These are phyloP conservation scores for Apostichopus parvimensis DNA, from an alignment of 35 echinoderm and acorn worm genomes.

Conservation along the genomic window DNA sequence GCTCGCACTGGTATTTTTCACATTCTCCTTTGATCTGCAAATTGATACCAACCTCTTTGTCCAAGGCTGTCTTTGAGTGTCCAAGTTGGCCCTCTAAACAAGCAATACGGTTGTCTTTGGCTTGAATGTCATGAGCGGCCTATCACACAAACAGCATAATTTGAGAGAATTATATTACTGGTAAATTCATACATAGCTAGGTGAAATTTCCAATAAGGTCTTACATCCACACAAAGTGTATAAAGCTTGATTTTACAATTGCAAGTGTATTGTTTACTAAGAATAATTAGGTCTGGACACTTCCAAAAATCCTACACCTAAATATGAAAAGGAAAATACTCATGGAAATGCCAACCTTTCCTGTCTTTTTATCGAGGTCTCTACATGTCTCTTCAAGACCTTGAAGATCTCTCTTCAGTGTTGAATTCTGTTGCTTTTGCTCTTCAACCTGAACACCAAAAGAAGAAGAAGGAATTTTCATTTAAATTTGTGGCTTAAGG, in stretches of 20 bases:
- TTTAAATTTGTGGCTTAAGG: background rate
- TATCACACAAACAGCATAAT: background rate
- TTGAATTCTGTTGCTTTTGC: slow-evolving; percentile 60
- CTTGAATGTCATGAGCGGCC: slow-evolving; percentile 76
- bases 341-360: slow-evolving; percentile 37
- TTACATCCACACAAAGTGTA: no score
- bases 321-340: no score
- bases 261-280: no score
- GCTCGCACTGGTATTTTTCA: slow-evolving; percentile 81
- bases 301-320: no score
- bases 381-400: slow-evolving; percentile 69
- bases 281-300: no score
- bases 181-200: no score
- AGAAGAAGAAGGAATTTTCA: background rate
- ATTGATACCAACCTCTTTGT: slow-evolving; percentile 45
- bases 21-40: slow-evolving; percentile 79
- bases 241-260: no score
- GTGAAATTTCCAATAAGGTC: no score
- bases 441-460: slow-evolving; percentile 68
- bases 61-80: slow-evolving; percentile 68
- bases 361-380: slow-evolving; percentile 71
- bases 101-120: slow-evolving; percentile 77
- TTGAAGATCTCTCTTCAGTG: slow-evolving; percentile 76
- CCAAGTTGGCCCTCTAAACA: slow-evolving; percentile 88
- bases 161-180: no score